These are phyloP conservation scores for Platycheirus albimanus DNA, from an alignment of 2,888 invertebrate genomes.

Conservation along the genomic window DNA sequence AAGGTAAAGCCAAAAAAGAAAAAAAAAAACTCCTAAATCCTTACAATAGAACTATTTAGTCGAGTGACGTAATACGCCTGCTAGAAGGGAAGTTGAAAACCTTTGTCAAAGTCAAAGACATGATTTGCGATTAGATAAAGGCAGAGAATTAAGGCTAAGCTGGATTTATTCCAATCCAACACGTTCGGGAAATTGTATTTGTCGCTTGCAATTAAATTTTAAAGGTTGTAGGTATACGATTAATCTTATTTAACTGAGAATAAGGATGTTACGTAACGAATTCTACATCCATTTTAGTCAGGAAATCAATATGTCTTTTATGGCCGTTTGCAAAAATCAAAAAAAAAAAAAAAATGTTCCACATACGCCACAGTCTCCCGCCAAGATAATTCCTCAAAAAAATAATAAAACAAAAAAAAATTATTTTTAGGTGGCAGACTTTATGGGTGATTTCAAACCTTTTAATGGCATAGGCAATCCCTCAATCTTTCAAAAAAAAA, in stretches of 20 bases:
- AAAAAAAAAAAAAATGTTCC: not conserved
- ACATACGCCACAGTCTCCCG: conserved; percentile 11
- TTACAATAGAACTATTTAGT: conserved; percentile 29
- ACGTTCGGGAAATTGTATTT: conserved; percentile 20
- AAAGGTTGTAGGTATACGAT: not conserved
- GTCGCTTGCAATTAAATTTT: conserved; percentile 25
- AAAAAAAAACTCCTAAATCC: too few species aligned
- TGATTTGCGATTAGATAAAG: conserved; percentile 34
- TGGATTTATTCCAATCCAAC: conserved; percentile 39
- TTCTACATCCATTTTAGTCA: not conserved
- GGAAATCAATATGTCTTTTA: too few species aligned
- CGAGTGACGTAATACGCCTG: conserved; percentile 8
- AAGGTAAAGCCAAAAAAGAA: conserved; percentile 27
- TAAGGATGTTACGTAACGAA: too few species aligned
- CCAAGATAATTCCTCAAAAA: not conserved
- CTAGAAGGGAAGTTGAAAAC: not conserved
- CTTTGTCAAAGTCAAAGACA: conserved; percentile 42
- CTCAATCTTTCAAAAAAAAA: not conserved
- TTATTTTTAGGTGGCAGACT: not conserved
- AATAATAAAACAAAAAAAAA: not conserved
- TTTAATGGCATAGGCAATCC: conserved; percentile 20
- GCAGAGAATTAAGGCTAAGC: conserved; percentile 32
- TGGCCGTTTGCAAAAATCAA: too few species aligned
- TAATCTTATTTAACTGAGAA: conserved; percentile 1
- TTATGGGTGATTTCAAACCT: conserved; percentile 12